A percentile compares a stretch with the other conserved stretches of the same genome.
Conservation (phyloP, 1,140 invertebrate species). For the Polypedilum vanderplanki region DNA sequence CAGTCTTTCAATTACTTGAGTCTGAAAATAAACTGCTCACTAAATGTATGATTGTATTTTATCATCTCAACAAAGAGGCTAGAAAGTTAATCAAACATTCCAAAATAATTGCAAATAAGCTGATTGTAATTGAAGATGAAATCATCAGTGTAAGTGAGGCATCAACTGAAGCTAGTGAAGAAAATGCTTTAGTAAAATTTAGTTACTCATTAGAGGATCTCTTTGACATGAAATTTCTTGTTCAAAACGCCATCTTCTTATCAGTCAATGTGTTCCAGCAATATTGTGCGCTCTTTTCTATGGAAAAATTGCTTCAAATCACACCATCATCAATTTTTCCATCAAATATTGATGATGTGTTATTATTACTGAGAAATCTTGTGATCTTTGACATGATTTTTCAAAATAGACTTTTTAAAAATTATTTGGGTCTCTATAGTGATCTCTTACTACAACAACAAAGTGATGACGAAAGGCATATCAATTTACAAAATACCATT, state of each 20-base stretch:
- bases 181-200: conserved; percentile 34
- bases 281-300: conserved; percentile 33
- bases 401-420: conserved; percentile 33
- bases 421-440: conserved; percentile 38
- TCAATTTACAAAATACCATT: conserved; percentile 31
- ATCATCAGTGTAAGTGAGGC: neutral
- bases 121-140: conserved; percentile 30
- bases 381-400: conserved; percentile 38
- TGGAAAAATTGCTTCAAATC: conserved; percentile 30
- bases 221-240: conserved; percentile 38
- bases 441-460: conserved; percentile 35
- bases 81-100: conserved; percentile 58
- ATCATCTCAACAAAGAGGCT: conserved; percentile 63
- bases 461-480: neutral
- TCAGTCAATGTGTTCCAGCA: conserved; percentile 38
- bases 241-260: conserved; percentile 36
- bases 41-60: conserved; percentile 72
- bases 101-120: conserved; percentile 47
- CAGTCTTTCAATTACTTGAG: conserved; percentile 60
- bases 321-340: conserved; percentile 31
- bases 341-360: conserved; percentile 37
- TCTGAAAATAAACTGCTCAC: conserved; percentile 77
- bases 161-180: conserved; percentile 31
- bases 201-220: conserved; percentile 39
- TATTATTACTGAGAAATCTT: conserved; percentile 35